A percentile compares a stretch with the other conserved stretches of the same genome.
These are phyloP conservation scores for Hypanus sabinus DNA, from an alignment of 2,113 vertebrate species.

Conservation along the genomic window DNA sequence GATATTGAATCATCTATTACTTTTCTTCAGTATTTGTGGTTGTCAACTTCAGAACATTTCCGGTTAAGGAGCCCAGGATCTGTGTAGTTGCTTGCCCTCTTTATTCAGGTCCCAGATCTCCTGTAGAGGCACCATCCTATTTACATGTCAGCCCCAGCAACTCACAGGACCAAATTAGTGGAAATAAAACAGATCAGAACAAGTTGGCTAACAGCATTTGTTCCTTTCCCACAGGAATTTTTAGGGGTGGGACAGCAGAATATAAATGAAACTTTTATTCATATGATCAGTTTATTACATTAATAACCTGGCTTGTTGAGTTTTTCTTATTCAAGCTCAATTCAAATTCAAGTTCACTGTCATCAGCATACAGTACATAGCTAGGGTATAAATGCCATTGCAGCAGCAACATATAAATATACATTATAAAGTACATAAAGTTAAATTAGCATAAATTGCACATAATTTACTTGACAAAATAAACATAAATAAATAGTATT, in stretches of 20 bases:
- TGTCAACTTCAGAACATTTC: background rate
- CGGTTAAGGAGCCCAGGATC: background rate
- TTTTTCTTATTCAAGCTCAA: background rate
- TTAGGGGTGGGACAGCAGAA: too few relatives aligned
- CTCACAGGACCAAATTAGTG: background rate
- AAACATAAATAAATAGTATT: too few relatives aligned
- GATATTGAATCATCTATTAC: background rate
- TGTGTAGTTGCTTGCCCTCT: background rate
- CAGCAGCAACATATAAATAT: too few relatives aligned
- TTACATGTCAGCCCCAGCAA: background rate
- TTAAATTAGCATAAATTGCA: too few relatives aligned
- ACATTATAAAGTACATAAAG: too few relatives aligned
- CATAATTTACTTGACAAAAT: too few relatives aligned
- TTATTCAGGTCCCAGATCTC: background rate
- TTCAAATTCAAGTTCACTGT: too few relatives aligned
- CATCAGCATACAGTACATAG: too few relatives aligned
- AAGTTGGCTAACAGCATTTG: background rate
- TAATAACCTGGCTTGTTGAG: background rate
- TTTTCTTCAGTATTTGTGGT: background rate
- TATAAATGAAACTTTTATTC: background rate
- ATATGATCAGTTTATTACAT: background rate
- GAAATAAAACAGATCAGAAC: background rate
- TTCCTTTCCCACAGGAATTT: background rate
- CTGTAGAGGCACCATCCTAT: background rate
- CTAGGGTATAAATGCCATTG: too few relatives aligned